Evolutionary conservation across 2,113 vertebrate species (phyloP).

Genomic region (Xyliphius kryptos): DNA sequence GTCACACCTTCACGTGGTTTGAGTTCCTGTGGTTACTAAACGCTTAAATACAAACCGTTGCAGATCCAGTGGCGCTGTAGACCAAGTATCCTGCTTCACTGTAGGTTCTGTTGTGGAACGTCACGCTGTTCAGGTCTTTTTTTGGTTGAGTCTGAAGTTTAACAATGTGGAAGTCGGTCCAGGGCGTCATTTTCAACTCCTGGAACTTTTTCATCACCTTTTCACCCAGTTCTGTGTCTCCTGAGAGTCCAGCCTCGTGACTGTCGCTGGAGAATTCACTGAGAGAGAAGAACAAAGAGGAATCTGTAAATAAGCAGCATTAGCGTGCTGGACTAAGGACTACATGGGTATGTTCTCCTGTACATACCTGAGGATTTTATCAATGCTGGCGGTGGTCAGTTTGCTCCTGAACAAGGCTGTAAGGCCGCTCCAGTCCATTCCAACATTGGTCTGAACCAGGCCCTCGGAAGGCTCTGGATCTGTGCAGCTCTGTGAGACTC

Average conservation of each 20-base stretch:
- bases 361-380: conserved; percentile 61
- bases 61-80: conserved; percentile 64
- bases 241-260: conserved; percentile 71
- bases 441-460: not conserved
- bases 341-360: too few species aligned
- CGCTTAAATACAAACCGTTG: conserved; percentile 54
- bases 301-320: not conserved
- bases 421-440: conserved; percentile 70
- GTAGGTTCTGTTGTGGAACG: conserved; percentile 25
- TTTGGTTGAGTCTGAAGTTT: conserved; percentile 64
- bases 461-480: conserved; percentile 19
- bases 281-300: not conserved
- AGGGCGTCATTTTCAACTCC: conserved; percentile 58
- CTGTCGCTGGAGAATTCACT: conserved; percentile 48
- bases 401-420: conserved; percentile 51
- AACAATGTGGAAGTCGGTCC: conserved; percentile 79
- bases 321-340: too few species aligned
- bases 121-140: conserved; percentile 45
- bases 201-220: conserved; percentile 59
- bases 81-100: conserved; percentile 64
- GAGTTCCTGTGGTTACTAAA: not conserved
- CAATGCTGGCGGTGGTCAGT: conserved; percentile 45
- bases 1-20: too few species aligned
- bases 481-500: not conserved
- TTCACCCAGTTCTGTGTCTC: conserved; percentile 59